phyloP scores from a whole-genome alignment of 2,888 invertebrate genomes.

The Eilema depressum region DNA sequence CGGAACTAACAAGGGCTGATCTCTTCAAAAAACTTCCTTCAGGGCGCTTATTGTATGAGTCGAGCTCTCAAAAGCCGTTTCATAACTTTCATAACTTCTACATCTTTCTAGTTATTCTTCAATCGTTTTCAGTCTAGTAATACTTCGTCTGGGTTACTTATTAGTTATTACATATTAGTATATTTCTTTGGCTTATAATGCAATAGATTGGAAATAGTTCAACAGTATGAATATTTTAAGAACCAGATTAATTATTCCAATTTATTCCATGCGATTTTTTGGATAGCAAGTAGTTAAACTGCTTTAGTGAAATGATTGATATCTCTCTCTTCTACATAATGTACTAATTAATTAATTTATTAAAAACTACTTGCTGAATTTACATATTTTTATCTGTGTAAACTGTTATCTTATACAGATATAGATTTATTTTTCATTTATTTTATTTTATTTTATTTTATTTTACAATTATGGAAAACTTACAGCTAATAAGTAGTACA shows the following conservation, averaged over 20 bases:
- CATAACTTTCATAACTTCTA: background rate
- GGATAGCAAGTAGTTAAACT: background rate
- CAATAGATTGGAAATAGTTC: background rate
- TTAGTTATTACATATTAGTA: too few relatives aligned
- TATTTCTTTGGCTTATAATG: background rate
- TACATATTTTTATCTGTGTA: conserved; percentile 35
- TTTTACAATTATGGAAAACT: too few relatives aligned
- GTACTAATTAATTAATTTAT: background rate
- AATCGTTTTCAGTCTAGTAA: too few relatives aligned
- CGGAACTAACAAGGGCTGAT: background rate
- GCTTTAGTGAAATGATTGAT: background rate
- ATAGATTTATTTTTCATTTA: too few relatives aligned
- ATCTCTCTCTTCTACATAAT: background rate
- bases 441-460: too few relatives aligned
- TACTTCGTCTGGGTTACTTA: background rate
- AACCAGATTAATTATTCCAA: background rate
- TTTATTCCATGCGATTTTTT: background rate
- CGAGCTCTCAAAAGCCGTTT: background rate
- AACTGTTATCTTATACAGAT: conserved; percentile 29
- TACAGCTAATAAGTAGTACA: too few relatives aligned
- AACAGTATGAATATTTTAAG: background rate
- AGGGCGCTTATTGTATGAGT: background rate
- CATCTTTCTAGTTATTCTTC: background rate
- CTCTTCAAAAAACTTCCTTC: background rate
- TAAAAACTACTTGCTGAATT: conserved; percentile 22